Evolutionary conservation across 2,797 vertebrate genomes (phyloP), one percentile per base, ranked within the genome.

Genomic region (Arnoldichthys spilopterus): DNA sequence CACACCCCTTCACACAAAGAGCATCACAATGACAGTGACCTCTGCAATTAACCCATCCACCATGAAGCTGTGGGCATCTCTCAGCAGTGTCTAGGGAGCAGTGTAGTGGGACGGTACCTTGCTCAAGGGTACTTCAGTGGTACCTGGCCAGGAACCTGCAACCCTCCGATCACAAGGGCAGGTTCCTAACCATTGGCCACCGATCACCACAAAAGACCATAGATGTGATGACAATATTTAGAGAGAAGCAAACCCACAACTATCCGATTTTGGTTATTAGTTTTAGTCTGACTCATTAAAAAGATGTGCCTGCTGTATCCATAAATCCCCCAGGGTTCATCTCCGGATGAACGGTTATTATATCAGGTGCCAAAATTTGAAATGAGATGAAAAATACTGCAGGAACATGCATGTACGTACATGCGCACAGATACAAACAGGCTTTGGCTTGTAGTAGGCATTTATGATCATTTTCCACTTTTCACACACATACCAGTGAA

Each of bases 361-460:
- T 76, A 56, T 56, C 30, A 43, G 62, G 34, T 61, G 49, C 18
- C n/a, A 61, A 47, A 45, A 32, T 20, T 18, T 30, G 32, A 72
- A 56, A n/a, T 16, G 26, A 28, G 12, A 51, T 0, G 16, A 62
- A n/a, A 20, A 30, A 12, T 1, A 53, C 45, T 26, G 71, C 49
- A 72, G 49, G 20, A 8, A 68, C 69, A 75, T 20, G 24, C 68
- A 68, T 49, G 15, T 66, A 59, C 51, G 3, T 34, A 20, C 61
- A 75, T 45, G 62, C n/a, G 30, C 43, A 16, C 62, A 76, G 24
- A 56, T 15, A 37, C 43, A 72, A 68, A 45, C 83, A 86, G 53
- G 85, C 58, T 83, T 77, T 75, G 79, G 78, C 85, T 74, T 86
- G 86, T 82, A 71, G 40, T n/a, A 22, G 40, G 9, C 16, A 34